These are phyloP conservation scores for Euclidia mi DNA, from an alignment of 2,888 invertebrate genomes.

Conservation along the genomic window DNA sequence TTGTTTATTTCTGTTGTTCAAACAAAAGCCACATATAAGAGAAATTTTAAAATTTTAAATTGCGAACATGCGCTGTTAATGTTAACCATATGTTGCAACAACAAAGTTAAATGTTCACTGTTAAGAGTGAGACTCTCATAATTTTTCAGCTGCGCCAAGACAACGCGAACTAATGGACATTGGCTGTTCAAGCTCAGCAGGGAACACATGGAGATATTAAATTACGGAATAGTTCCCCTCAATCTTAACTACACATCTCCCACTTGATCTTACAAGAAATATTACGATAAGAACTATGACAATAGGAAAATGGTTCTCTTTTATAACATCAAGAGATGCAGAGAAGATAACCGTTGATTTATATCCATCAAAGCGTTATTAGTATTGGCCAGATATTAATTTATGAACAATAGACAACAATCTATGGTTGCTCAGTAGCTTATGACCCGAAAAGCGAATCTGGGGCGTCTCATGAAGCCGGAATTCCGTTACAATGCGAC, in stretches of 20 bases:
- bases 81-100: no score
- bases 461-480: slow-evolving; percentile 60
- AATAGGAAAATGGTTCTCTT: slow-evolving; percentile 7
- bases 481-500: slow-evolving; percentile 58
- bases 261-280: slow-evolving; percentile 12
- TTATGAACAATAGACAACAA: slow-evolving; percentile 57
- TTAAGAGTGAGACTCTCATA: no score
- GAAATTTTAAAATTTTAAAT: no score
- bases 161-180: neutral
- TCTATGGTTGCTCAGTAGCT: slow-evolving; percentile 55
- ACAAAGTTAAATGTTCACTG: slow-evolving; percentile 4
- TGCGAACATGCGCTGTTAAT: no score
- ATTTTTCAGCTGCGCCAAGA: neutral
- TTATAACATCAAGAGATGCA: slow-evolving; percentile 25
- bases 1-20: no score
- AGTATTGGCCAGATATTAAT: slow-evolving; percentile 54
- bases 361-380: slow-evolving; percentile 37
- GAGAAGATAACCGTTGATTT: slow-evolving; percentile 48
- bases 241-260: slow-evolving; percentile 6
- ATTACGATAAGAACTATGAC: slow-evolving; percentile 3
- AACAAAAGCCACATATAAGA: no score
- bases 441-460: slow-evolving; percentile 60
- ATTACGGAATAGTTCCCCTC: neutral
- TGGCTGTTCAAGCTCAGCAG: no score
- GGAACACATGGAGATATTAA: slow-evolving; percentile 1